Conservation (phyloP, 2,888 invertebrate genomes). For the Pharmacophagus antenor region DNA sequence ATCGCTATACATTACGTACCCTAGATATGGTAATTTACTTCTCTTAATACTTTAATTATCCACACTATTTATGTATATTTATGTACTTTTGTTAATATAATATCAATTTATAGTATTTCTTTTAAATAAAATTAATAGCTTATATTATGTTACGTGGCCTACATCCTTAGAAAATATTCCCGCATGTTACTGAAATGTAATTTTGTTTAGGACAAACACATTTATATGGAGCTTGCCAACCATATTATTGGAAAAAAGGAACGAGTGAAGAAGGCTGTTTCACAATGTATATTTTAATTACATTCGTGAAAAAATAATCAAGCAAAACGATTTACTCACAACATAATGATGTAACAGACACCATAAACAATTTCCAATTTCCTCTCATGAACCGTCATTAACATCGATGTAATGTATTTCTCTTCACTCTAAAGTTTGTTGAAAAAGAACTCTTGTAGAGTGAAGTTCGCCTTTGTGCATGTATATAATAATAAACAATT, state of each 20-base stretch:
- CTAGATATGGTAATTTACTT: no score
- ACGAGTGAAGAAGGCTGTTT: neutral
- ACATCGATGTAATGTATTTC: no score
- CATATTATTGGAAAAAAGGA: neutral
- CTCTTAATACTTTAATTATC: no score
- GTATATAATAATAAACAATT: no score
- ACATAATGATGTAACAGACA: neutral
- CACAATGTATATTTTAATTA: neutral
- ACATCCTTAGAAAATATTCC: slow-evolving; percentile 1
- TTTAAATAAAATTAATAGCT: slow-evolving; percentile 1
- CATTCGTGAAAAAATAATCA: neutral
- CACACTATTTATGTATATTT: neutral
- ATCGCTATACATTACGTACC: no score
- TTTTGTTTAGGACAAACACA: slow-evolving; percentile 1
- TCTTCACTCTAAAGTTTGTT: no score
- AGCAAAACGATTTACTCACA: neutral
- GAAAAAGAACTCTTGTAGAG: no score
- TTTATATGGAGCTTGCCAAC: neutral
- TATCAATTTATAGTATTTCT: neutral
- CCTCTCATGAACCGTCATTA: neutral
- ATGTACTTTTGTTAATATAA: neutral
- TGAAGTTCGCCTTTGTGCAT: no score
- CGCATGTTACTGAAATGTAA: slow-evolving; percentile 8
- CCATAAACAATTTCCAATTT: neutral
- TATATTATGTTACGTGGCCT: slow-evolving; percentile 2